A percentile compares a stretch with the other conserved stretches of the same genome.
Evolutionary conservation across 2,888 invertebrate species (phyloP).

Genomic region (Meteorus colon): DNA sequence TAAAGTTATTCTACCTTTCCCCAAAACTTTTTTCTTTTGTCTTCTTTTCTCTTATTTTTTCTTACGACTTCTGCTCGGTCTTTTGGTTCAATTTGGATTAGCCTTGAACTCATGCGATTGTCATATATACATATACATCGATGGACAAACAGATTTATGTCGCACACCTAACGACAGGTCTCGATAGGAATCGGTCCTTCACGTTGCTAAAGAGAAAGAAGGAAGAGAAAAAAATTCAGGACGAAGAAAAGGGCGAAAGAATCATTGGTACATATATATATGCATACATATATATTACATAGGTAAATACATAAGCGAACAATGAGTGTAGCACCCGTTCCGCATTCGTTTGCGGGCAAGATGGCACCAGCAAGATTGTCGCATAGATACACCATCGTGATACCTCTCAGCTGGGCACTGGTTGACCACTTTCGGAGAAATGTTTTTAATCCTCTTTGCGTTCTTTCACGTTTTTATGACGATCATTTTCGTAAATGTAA

Average conservation of each 20-base stretch:
- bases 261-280: background rate
- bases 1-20: background rate
- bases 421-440: background rate
- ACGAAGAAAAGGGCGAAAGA: background rate
- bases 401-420: conserved; percentile 12
- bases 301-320: background rate
- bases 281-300: background rate
- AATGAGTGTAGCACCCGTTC: conserved; percentile 27
- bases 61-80: background rate
- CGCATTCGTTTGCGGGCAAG: conserved; percentile 35
- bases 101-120: background rate
- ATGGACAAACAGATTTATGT: conserved; percentile 54
- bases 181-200: conserved; percentile 56
- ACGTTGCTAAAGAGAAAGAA: background rate
- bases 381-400: conserved; percentile 20
- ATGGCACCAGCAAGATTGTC: conserved; percentile 28
- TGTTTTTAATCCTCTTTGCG: background rate
- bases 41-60: background rate
- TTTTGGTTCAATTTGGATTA: conserved; percentile 3
- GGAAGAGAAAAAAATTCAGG: conserved; percentile 8
- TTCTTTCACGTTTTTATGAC: background rate
- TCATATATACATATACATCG: background rate
- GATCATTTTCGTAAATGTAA: background rate
- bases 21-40: background rate
- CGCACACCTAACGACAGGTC: conserved; percentile 48